Conservation (phyloP, 92 coral and sea anemone species). For the Micromussa lordhowensis region DNA sequence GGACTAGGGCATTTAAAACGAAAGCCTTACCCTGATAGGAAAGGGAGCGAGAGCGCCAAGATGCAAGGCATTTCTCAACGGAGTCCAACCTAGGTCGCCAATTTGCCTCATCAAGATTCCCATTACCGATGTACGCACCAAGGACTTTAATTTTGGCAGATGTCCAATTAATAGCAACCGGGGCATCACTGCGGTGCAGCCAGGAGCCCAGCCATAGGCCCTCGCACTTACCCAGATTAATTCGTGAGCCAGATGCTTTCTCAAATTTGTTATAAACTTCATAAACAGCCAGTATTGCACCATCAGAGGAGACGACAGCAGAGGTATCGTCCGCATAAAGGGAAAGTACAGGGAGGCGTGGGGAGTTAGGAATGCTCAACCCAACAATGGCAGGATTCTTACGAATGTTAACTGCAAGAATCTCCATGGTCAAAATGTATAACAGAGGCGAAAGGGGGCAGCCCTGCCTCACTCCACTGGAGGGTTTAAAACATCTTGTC, state of each 20-base stretch:
- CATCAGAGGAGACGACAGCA: constrained; percentile 12
- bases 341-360: background rate
- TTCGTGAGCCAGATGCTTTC: constrained; percentile 46
- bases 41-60: constrained; percentile 38
- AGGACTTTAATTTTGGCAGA: background rate
- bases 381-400: no score
- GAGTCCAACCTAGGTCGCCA: constrained; percentile 24
- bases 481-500: no score
- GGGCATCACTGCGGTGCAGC: background rate
- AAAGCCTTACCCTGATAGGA: constrained; percentile 49
- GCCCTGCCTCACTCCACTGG: no score
- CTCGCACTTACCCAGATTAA: constrained; percentile 18
- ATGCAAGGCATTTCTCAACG: background rate
- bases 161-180: background rate
- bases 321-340: constrained; percentile 75
- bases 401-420: no score
- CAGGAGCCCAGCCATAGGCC: constrained; percentile 48
- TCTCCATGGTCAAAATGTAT: no score
- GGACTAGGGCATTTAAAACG: constrained; percentile 30
- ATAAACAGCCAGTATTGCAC: background rate
- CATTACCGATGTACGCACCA: constrained; percentile 30
- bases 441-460: no score
- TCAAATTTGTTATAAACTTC: constrained; percentile 2
- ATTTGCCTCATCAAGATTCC: background rate
- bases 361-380: accelerated